Conservation (phyloP, 2,113 vertebrate genomes). For the Diphyllodes magnificus region DNA sequence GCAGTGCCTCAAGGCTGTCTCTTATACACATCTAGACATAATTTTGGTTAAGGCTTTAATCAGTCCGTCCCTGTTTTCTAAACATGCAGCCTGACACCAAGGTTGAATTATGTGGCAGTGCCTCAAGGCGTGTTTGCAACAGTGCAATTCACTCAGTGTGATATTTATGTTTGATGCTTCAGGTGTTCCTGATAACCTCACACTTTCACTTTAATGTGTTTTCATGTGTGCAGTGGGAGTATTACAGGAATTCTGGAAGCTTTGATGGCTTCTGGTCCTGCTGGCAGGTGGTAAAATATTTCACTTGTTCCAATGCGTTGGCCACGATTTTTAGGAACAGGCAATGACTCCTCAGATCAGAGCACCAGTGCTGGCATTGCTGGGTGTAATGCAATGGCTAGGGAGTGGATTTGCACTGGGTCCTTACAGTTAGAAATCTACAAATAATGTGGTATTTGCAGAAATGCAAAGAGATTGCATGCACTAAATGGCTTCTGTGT, state of each 20-base stretch:
- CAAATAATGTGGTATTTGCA: background rate
- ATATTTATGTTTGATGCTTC: background rate
- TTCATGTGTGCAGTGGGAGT: background rate
- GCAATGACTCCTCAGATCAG: background rate
- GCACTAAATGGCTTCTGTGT: background rate
- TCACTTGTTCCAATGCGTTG: rapidly evolving
- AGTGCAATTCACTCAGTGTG: background rate
- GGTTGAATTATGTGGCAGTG: background rate
- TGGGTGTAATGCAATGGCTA: background rate
- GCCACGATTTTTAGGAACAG: background rate
- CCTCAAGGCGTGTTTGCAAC: background rate
- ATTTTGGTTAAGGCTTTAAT: background rate
- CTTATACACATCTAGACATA: no score
- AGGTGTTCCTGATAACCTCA: background rate
- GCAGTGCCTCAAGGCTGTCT: background rate
- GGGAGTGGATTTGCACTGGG: background rate
- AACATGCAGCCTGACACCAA: rapidly evolving
- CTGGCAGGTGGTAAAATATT: background rate
- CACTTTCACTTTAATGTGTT: background rate
- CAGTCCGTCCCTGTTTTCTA: background rate
- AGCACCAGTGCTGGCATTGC: background rate
- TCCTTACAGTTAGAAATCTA: background rate
- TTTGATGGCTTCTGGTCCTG: background rate
- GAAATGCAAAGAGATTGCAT: background rate
- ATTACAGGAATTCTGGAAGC: background rate